Evolutionary conservation across 2,888 invertebrate species (phyloP).

Genomic region (Herminia tarsipennalis): DNA sequence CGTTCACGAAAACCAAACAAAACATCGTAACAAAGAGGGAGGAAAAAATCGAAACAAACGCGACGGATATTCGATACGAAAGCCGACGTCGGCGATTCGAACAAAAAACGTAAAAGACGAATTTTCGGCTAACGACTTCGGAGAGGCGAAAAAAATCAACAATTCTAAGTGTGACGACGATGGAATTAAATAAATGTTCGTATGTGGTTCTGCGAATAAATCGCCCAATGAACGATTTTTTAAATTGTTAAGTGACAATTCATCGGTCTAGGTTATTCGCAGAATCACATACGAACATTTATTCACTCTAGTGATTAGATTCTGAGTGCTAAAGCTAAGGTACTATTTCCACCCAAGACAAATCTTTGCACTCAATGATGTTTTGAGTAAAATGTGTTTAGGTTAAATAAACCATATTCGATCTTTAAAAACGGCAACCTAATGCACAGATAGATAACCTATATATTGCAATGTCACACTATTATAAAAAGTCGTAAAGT

Average conservation of each 20-base stretch:
- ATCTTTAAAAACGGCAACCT: too few relatives aligned
- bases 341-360: too few relatives aligned
- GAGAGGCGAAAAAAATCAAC: constrained; percentile 60
- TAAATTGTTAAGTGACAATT: neutral
- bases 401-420: too few relatives aligned
- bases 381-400: too few relatives aligned
- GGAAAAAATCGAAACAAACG: constrained; percentile 25
- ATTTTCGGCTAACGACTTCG: constrained; percentile 58
- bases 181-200: constrained; percentile 67
- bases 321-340: too few relatives aligned
- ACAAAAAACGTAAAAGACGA: constrained; percentile 44
- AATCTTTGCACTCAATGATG: too few relatives aligned
- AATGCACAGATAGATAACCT: too few relatives aligned
- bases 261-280: too few relatives aligned
- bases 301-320: too few relatives aligned
- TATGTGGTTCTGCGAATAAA: constrained; percentile 59
- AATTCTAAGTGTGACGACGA: constrained; percentile 62
- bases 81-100: constrained; percentile 30
- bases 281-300: too few relatives aligned
- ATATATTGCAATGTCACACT: too few relatives aligned
- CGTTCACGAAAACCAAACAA: constrained; percentile 26
- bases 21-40: constrained; percentile 32
- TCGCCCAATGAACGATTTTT: constrained; percentile 15
- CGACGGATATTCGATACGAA: constrained; percentile 43
- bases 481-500: too few relatives aligned